A percentile compares a stretch with the other conserved stretches of the same genome.
Conservation (phyloP, 1,140 invertebrate genomes). For the Lethrus apterus region DNA sequence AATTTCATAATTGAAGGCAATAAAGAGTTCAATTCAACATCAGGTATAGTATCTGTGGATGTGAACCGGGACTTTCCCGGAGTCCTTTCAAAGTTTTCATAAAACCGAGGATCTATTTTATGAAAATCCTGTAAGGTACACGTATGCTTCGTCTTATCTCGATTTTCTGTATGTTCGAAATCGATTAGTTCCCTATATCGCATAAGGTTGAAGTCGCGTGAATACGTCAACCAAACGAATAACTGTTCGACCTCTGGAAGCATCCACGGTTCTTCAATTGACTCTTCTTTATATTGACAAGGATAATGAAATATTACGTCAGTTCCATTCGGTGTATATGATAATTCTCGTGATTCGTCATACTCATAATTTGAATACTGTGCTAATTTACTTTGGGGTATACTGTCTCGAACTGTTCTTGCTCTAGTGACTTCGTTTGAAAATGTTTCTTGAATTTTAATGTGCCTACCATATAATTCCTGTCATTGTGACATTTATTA, state of each 20-base stretch:
- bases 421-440: conserved; percentile 17
- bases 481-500: conserved; percentile 18
- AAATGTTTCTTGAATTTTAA: conserved; percentile 13
- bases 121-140: conserved; percentile 13
- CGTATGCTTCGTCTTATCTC: conserved; percentile 12
- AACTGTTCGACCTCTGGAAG: conserved; percentile 33
- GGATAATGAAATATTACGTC: conserved; percentile 17
- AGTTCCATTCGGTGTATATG: conserved; percentile 24
- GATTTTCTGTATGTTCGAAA: conserved; percentile 3
- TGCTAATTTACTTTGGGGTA: conserved; percentile 34
- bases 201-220: conserved; percentile 8
- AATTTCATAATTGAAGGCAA: conserved; percentile 7
- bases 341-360: conserved; percentile 33
- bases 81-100: conserved; percentile 15
- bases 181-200: conserved; percentile 10
- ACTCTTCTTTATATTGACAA: conserved; percentile 10
- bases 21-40: conserved; percentile 2
- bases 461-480: conserved; percentile 17
- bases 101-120: conserved; percentile 10
- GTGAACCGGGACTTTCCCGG: conserved; percentile 16
- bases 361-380: conserved; percentile 34
- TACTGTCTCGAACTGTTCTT: conserved; percentile 32
- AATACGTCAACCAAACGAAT: conserved; percentile 25
- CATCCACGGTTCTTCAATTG: conserved; percentile 34
- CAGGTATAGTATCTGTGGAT: neutral